Percentiles rank a stretch among this genome's conserved stretches.
Conservation (phyloP, 2,797 vertebrate genomes). For the Fundulus diaphanus region DNA sequence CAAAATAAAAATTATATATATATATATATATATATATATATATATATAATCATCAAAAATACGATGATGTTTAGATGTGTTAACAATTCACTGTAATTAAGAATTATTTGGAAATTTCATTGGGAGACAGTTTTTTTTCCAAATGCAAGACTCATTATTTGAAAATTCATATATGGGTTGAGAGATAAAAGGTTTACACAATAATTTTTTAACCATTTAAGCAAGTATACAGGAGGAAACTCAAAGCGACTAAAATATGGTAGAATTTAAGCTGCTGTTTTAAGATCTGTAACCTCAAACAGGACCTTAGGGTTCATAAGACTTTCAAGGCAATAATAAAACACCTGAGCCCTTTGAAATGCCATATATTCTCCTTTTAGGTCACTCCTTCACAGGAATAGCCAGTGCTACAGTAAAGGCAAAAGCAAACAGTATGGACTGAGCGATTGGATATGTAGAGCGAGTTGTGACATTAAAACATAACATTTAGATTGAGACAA, state of each 20-base stretch:
- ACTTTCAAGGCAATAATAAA: not conserved
- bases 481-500: constrained; percentile 86
- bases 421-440: constrained; percentile 85
- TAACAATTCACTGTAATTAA: not conserved
- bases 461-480: constrained; percentile 84
- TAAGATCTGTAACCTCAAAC: not conserved
- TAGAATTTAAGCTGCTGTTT: not conserved
- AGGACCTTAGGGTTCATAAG: not conserved
- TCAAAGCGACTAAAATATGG: not conserved
- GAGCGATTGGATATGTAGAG: constrained; percentile 84
- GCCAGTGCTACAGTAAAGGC: constrained; percentile 87
- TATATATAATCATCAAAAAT: not conserved
- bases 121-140: not conserved
- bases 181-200: not conserved
- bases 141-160: not conserved
- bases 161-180: not conserved
- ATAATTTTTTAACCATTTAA: not conserved
- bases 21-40: too few relatives aligned
- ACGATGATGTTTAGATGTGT: too few relatives aligned
- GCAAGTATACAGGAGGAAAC: not conserved
- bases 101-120: not conserved
- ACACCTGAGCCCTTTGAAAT: constrained; percentile 5
- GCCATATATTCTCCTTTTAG: constrained; percentile 78
- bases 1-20: too few relatives aligned
- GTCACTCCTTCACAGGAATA: constrained; percentile 84